Conservation (phyloP, 2,113 vertebrate species). For the Ivindomyrus marchei region DNA sequence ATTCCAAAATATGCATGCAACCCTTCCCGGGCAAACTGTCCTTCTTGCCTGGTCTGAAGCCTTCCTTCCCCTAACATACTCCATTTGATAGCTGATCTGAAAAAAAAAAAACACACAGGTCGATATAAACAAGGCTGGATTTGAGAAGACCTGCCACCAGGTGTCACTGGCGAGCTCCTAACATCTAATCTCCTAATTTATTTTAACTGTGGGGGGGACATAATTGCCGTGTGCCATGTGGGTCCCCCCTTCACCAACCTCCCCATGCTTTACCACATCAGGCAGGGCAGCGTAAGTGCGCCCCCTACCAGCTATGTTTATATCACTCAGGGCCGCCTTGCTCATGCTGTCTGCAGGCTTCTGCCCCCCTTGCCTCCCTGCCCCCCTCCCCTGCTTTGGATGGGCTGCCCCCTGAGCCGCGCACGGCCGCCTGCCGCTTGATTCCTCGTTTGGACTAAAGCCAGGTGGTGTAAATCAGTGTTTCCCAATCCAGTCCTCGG, state of each 20-base stretch:
- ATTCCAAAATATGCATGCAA: neutral
- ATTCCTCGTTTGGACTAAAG: constrained; percentile 52
- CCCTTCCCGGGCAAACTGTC: neutral
- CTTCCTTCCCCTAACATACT: neutral
- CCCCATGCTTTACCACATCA: neutral
- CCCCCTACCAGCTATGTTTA: constrained; percentile 37
- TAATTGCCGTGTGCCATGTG: neutral
- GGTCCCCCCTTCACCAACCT: neutral
- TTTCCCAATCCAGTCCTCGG: neutral
- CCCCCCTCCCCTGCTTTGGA: constrained; percentile 48
- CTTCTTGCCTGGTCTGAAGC: neutral
- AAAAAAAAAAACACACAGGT: neutral
- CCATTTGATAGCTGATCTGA: neutral
- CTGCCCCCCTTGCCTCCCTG: constrained; percentile 13
- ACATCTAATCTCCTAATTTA: neutral
- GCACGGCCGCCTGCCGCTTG: constrained; percentile 58
- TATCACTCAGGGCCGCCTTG: constrained; percentile 34
- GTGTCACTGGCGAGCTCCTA: neutral
- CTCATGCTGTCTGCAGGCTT: constrained; percentile 21
- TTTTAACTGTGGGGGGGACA: neutral
- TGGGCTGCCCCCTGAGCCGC: constrained; percentile 55
- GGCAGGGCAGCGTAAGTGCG: neutral
- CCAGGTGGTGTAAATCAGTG: constrained; percentile 46
- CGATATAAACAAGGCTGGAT: neutral
- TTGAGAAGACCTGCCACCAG: neutral